phyloP scores from a whole-genome alignment of 2,888 invertebrate genomes.

The Megamerina dolium region DNA sequence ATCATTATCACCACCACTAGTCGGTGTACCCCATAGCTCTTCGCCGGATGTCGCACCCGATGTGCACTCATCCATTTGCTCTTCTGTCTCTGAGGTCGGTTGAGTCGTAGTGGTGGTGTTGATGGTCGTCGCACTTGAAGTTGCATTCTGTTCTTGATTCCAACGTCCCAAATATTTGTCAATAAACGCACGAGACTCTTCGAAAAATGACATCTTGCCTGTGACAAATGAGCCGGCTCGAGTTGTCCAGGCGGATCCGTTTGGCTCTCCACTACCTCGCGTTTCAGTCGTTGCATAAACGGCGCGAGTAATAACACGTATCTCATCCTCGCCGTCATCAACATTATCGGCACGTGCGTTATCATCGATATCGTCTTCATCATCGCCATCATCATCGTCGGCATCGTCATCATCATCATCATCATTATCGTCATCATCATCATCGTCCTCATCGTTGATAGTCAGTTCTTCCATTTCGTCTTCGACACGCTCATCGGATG shows the following conservation, averaged over 20 bases:
- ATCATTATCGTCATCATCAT: constrained; percentile 28
- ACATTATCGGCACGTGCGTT: constrained; percentile 43
- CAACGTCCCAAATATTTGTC: constrained; percentile 54
- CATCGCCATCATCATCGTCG: constrained; percentile 23
- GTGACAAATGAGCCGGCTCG: constrained; percentile 75
- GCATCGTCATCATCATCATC: constrained; percentile 22
- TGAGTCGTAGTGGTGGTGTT: constrained; percentile 9
- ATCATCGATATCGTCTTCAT: constrained; percentile 25
- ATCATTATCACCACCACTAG: constrained; percentile 76
- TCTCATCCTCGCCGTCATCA: constrained; percentile 44
- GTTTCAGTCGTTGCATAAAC: constrained; percentile 16
- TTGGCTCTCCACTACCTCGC: constrained; percentile 1
- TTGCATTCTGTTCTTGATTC: constrained; percentile 44
- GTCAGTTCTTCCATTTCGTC: constrained; percentile 50
- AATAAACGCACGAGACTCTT: constrained; percentile 54
- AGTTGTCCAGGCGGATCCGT: constrained; percentile 60
- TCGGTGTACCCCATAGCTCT: constrained; percentile 85
- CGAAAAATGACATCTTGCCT: constrained; percentile 71
- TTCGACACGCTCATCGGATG: constrained; percentile 51
- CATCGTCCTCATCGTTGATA: constrained; percentile 48
- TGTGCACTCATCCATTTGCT: constrained; percentile 64
- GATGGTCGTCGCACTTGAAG: neutral
- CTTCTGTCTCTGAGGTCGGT: constrained; percentile 53
- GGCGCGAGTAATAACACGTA: constrained; percentile 29
- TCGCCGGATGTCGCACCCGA: constrained; percentile 80